A percentile compares a stretch with the other conserved stretches of the same genome.
Conservation (phyloP, 2,113 vertebrate species). For the Copsychus sechellarum region DNA sequence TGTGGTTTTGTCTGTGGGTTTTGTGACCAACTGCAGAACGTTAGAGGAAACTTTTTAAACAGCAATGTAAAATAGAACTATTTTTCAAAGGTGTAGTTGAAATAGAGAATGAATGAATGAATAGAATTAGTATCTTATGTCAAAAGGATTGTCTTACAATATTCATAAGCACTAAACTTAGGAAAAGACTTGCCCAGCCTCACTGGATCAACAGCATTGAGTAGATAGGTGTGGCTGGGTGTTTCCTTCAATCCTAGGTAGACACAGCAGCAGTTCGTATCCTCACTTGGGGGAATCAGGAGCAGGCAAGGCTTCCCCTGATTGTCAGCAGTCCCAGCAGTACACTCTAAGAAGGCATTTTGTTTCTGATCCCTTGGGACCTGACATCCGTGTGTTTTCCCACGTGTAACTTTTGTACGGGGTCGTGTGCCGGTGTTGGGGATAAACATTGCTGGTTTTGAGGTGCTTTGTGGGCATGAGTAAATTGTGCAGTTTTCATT, state of each 20-base stretch:
- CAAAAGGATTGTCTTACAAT: not conserved
- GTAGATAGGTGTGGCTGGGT: not conserved
- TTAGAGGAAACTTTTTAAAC: not conserved
- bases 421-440: rapidly evolving
- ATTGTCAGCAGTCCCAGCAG: not conserved
- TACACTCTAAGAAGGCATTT: not conserved
- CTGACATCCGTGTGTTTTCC: rapidly evolving
- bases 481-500: not conserved
- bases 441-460: not conserved
- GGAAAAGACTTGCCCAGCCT: not conserved
- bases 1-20: not conserved
- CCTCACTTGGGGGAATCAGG: not conserved
- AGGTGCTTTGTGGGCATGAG: not conserved
- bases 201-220: rapidly evolving
- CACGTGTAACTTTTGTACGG: rapidly evolving
- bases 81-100: not conserved
- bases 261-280: rapidly evolving
- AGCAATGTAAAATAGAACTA: rapidly evolving
- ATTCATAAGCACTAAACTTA: not conserved
- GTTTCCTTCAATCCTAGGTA: not conserved
- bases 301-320: not conserved
- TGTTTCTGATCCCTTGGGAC: not conserved
- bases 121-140: not conserved
- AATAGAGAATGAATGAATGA: not conserved
- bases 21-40: not conserved